Conservation (phyloP, 2,888 invertebrate species). For the Neoitamus cyanurus region DNA sequence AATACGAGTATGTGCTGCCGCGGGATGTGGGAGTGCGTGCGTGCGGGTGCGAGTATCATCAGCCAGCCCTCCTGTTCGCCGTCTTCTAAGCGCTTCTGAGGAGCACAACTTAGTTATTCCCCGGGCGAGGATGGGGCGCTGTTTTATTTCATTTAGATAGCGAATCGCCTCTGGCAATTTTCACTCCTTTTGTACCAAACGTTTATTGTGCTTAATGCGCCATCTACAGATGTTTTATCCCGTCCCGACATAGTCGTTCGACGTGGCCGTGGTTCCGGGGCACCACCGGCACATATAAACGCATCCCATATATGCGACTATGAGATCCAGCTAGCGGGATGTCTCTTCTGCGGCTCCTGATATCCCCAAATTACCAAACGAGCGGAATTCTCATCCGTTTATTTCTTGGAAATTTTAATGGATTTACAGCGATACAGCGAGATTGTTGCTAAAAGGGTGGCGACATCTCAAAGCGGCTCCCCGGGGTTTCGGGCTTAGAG, state of each 20-base stretch:
- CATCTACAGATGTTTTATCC: slow-evolving; percentile 44
- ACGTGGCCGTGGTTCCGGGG: slow-evolving; percentile 8
- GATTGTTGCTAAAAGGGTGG: slow-evolving; percentile 5
- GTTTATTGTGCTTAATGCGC: slow-evolving; percentile 47
- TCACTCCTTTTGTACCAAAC: slow-evolving; percentile 46
- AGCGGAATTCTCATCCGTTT: slow-evolving; percentile 39
- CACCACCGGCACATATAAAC: slow-evolving; percentile 20
- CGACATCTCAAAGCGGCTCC: not conserved
- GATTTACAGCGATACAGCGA: slow-evolving; percentile 12
- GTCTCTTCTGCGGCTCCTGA: not conserved
- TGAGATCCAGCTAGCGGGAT: not conserved
- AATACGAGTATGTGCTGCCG: slow-evolving; percentile 36
- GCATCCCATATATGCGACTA: not conserved
- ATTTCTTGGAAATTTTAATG: slow-evolving; percentile 46
- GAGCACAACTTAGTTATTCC: not conserved
- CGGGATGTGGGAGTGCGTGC: slow-evolving; percentile 33
- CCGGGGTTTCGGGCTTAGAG: not conserved
- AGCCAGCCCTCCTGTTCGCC: not conserved
- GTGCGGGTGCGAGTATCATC: not conserved
- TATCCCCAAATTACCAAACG: slow-evolving; percentile 34
- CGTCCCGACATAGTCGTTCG: not conserved
- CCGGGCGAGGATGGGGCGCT: not conserved
- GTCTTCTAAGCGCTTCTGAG: not conserved
- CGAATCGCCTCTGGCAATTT: slow-evolving; percentile 46
- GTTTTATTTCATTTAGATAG: slow-evolving; percentile 47